Base-by-base conservation (phyloP, 2,888 invertebrate species). In the Unio pictorum region DNA sequence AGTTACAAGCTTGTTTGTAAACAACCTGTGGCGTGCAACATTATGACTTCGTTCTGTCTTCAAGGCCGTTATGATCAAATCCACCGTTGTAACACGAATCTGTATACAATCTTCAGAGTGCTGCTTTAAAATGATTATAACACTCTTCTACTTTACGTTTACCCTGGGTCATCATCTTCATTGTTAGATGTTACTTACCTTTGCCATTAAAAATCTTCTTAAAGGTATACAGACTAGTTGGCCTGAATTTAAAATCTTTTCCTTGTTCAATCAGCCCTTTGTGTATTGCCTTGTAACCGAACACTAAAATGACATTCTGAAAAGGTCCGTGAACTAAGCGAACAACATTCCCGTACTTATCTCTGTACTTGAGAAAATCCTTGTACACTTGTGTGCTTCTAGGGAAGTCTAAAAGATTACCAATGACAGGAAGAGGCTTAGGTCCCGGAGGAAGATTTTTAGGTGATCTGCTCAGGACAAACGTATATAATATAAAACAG, bases 321-420 rank as follows among this genome's bases (percentile, higher is more conserved):
- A n/a, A 64, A 1, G 67, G 69, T 1, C 74, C 77, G 17, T 71
- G 17, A 28, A 59, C n/a, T 7, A 77, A 59, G 18, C 71, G 45
- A 28, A 74, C 67, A 7, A 77, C n/a, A 18, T 77, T 69, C 3
- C 77, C 77, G 54, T 77, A 75, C 30, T 67, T n/a, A 7, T 62
- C 45, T 1, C 65, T 57, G 30, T 70, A 45, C n/a, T 62, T 60
- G 11, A 59, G 55, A 0, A 67, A 30, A 5, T 66, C 23, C 30
- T 70, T 62, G 55, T 65, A 70, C 20, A 73, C 17, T 28, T 45
- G 56, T 20, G 61, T 58, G 11, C 61, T 58, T 3, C 28, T 8
- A 30, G 18, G 15, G 34, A 30, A 45, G 57, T 64, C n/a, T 6
- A 61, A 26, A 26, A 23, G 28, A 61, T 61, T 63, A 66, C 68